Percentiles rank a stretch among this genome's conserved stretches.
These are phyloP conservation scores for Stenopsyche tienmushanensis DNA, from an alignment of 1,140 invertebrate genomes.

Conservation along the genomic window DNA sequence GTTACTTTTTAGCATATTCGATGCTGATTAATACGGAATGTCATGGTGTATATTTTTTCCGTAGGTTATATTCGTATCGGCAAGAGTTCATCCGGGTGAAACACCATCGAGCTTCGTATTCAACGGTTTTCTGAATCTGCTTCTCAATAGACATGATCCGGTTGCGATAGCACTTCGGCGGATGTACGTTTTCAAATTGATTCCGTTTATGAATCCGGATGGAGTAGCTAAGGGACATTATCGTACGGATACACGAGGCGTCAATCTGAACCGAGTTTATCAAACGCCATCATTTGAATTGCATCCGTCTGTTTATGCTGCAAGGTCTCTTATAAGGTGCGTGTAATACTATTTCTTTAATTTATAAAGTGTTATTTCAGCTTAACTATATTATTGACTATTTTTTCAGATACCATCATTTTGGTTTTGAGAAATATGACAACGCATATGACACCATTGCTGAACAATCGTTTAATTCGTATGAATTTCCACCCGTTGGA, in stretches of 20 bases:
- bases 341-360: not conserved
- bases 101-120: conserved; percentile 93
- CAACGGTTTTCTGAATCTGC: conserved; percentile 84
- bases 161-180: conserved; percentile 72
- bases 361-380: not conserved
- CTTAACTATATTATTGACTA: not conserved
- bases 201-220: conserved; percentile 92
- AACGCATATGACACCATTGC: conserved; percentile 37
- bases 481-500: no score
- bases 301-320: conserved; percentile 83
- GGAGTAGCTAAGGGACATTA: conserved; percentile 89
- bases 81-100: conserved; percentile 91
- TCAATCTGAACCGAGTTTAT: conserved; percentile 89
- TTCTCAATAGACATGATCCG: conserved; percentile 72
- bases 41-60: conserved; percentile 11
- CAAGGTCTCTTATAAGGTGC: conserved; percentile 74
- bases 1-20: conserved; percentile 13
- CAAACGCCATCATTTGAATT: conserved; percentile 70
- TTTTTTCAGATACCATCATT: conserved; percentile 57
- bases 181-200: conserved; percentile 86
- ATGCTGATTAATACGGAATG: conserved; percentile 1
- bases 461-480: conserved; percentile 5
- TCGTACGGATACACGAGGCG: conserved; percentile 83
- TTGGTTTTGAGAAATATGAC: conserved; percentile 54
- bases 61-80: conserved; percentile 82